A percentile compares a stretch with the other conserved stretches of the same genome.
Evolutionary conservation across 1,140 invertebrate genomes (phyloP).

Genomic region (Neuroterus valhalla): DNA sequence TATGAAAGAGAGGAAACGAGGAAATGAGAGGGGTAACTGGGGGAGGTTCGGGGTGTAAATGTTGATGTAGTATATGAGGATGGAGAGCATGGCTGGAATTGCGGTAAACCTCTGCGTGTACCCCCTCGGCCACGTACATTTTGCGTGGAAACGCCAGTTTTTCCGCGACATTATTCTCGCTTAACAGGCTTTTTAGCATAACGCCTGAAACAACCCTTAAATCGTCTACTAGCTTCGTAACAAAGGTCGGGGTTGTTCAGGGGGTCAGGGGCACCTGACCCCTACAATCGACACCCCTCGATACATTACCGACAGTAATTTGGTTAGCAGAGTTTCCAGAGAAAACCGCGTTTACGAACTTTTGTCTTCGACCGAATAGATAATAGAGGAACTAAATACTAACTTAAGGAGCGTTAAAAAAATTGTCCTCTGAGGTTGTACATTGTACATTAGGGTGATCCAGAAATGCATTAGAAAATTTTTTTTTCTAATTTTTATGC

Average conservation of each 20-base stretch:
- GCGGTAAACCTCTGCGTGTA: slow-evolving; percentile 67
- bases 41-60: slow-evolving; percentile 32
- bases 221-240: background rate
- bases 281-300: slow-evolving; percentile 42
- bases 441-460: too few relatives aligned
- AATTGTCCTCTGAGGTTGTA: background rate
- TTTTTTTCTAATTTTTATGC: too few relatives aligned
- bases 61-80: slow-evolving; percentile 39
- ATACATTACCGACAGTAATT: slow-evolving; percentile 68
- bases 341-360: slow-evolving; percentile 63
- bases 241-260: background rate
- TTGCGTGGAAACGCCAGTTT: slow-evolving; percentile 58
- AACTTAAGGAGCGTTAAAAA: background rate
- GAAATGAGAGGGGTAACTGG: slow-evolving; percentile 45
- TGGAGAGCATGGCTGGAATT: slow-evolving; percentile 60
- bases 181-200: slow-evolving; percentile 50
- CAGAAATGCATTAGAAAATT: too few relatives aligned
- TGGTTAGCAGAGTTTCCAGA: slow-evolving; percentile 32
- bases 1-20: slow-evolving; percentile 42
- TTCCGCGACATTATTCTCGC: slow-evolving; percentile 56
- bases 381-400: slow-evolving; percentile 34
- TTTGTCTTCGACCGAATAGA: slow-evolving; percentile 43
- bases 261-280: background rate
- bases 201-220: background rate
- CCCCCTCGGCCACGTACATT: slow-evolving; percentile 53